These are phyloP conservation scores for Apocrypta bakeri DNA, from an alignment of 1,140 invertebrate genomes.

Conservation along the genomic window DNA sequence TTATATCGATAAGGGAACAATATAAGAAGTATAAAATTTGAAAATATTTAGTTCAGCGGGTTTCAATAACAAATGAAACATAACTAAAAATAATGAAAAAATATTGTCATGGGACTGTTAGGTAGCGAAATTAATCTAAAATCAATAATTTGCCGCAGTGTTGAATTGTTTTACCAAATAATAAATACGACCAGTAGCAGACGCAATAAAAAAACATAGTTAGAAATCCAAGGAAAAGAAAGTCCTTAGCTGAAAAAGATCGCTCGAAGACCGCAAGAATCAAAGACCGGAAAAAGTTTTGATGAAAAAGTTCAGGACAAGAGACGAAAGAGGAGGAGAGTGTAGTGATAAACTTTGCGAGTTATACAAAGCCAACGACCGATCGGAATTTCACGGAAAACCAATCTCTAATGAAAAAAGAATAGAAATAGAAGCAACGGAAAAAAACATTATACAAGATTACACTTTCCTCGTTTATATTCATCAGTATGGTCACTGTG, in stretches of 20 bases:
- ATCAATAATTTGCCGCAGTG: too few species aligned
- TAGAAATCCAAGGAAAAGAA: constrained; percentile 13
- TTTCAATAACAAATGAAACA: too few species aligned
- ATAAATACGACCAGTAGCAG: background rate
- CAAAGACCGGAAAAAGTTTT: constrained; percentile 61
- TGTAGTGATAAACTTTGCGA: constrained; percentile 38
- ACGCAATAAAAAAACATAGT: constrained; percentile 24
- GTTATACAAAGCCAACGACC: constrained; percentile 50
- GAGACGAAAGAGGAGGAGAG: constrained; percentile 39
- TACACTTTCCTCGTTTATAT: constrained; percentile 13
- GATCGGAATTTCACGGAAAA: constrained; percentile 50
- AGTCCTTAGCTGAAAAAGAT: constrained; percentile 53
- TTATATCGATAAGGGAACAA: too few species aligned
- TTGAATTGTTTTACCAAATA: too few species aligned
- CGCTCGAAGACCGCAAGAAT: constrained; percentile 48
- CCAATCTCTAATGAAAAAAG: constrained; percentile 49
- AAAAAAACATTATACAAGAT: background rate
- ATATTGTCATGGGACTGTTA: too few species aligned
- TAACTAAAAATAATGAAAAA: too few species aligned
- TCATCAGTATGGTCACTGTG: background rate
- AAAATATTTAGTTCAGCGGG: too few species aligned
- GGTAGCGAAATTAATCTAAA: too few species aligned
- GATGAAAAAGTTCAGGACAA: constrained; percentile 63
- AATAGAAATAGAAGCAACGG: background rate
- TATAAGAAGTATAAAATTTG: too few species aligned